Conservation (phyloP, 2,888 invertebrate species). For the Matsumyia berberina region DNA sequence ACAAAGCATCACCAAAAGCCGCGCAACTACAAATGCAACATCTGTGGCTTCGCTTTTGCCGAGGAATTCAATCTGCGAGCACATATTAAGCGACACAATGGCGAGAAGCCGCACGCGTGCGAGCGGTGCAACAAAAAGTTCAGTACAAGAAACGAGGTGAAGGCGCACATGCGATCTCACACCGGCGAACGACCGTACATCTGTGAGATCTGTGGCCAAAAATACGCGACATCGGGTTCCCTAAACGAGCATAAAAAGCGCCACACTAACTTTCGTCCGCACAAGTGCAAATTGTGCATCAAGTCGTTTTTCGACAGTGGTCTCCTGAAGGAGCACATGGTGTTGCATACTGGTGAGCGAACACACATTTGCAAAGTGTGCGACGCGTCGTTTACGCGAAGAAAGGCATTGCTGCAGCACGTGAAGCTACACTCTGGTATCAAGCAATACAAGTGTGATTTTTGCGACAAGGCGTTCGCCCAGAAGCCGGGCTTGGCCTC, state of each 20-base stretch:
- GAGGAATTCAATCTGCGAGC: conserved; percentile 69
- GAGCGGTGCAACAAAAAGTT: conserved; percentile 66
- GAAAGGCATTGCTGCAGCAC: conserved; percentile 75
- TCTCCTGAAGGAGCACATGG: conserved; percentile 80
- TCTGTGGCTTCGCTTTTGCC: conserved; percentile 72
- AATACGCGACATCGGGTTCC: conserved; percentile 58
- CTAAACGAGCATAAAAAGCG: conserved; percentile 69
- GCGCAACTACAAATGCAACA: conserved; percentile 70
- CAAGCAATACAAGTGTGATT: conserved; percentile 74
- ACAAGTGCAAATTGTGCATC: conserved; percentile 68
- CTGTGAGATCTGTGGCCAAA: conserved; percentile 69
- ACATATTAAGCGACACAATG: conserved; percentile 72
- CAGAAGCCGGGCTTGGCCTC: conserved; percentile 75
- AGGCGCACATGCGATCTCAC: conserved; percentile 66
- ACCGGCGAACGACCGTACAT: conserved; percentile 75
- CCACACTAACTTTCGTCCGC: conserved; percentile 64
- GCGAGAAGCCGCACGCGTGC: conserved; percentile 64
- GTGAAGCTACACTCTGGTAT: conserved; percentile 75
- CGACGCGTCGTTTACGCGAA: conserved; percentile 67
- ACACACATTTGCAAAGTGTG: conserved; percentile 78
- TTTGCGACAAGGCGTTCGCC: conserved; percentile 77
- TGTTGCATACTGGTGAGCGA: conserved; percentile 79
- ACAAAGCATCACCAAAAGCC: conserved; percentile 59
- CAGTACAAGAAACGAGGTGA: conserved; percentile 67
- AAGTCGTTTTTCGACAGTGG: conserved; percentile 80